Conservation (phyloP, 2,888 invertebrate genomes). For the Chironomus tentans region DNA sequence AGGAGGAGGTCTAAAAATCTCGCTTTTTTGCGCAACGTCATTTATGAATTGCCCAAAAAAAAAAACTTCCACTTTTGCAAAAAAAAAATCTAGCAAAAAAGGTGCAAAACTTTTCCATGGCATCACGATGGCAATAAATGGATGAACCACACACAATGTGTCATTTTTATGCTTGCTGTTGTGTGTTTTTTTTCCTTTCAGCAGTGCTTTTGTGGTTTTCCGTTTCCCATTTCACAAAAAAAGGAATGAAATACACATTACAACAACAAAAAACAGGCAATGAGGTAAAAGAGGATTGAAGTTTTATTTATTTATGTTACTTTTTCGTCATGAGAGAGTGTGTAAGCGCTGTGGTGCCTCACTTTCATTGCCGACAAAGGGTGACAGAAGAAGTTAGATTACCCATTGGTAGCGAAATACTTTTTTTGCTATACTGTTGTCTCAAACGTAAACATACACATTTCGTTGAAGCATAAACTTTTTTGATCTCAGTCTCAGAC, state of each 20-base stretch:
- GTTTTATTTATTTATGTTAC: constrained; percentile 19
- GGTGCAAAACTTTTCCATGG: too few relatives aligned
- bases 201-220: background rate
- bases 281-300: background rate
- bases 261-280: background rate
- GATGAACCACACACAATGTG: constrained; percentile 5
- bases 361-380: background rate
- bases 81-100: background rate
- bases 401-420: background rate
- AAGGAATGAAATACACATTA: too few relatives aligned
- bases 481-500: background rate
- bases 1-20: too few relatives aligned
- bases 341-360: background rate
- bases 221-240: too few relatives aligned
- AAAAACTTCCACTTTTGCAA: background rate
- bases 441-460: too few relatives aligned
- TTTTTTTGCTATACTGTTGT: background rate
- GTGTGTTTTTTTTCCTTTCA: background rate
- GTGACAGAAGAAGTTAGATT: background rate
- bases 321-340: background rate
- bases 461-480: too few relatives aligned
- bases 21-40: too few relatives aligned
- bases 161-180: constrained; percentile 13
- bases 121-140: constrained; percentile 7
- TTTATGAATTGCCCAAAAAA: too few relatives aligned